Evolutionary conservation across 2,113 vertebrate genomes (phyloP).

Genomic region (human): DNA sequence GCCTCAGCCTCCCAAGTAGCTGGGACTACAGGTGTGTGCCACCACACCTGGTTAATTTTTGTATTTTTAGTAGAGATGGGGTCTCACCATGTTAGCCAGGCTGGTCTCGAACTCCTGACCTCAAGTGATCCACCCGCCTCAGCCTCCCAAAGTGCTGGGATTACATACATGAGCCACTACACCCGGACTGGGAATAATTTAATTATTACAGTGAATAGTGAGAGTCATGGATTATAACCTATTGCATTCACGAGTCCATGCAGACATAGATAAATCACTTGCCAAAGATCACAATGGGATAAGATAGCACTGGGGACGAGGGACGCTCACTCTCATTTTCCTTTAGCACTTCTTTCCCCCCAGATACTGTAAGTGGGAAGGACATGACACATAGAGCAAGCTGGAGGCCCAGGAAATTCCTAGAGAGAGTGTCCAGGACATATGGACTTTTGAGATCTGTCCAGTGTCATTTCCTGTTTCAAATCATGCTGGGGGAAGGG

Average conservation of each 20-base stretch:
- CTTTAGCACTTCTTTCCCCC: neutral
- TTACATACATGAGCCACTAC: too few relatives aligned
- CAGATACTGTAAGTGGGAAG: conserved; percentile 71
- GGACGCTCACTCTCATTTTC: neutral
- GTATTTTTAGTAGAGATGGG: too few relatives aligned
- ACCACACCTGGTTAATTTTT: too few relatives aligned
- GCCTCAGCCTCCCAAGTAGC: too few relatives aligned
- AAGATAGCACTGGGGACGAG: neutral
- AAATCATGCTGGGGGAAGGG: conserved; percentile 46
- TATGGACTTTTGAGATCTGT: conserved; percentile 67
- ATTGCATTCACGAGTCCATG: neutral
- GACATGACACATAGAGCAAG: conserved; percentile 76
- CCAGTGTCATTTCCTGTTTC: conserved; percentile 77
- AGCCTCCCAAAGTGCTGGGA: too few relatives aligned
- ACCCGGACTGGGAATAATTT: neutral
- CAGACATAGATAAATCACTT: neutral
- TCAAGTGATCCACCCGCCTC: too few relatives aligned
- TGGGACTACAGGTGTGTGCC: too few relatives aligned
- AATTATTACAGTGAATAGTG: neutral
- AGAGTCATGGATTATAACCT: neutral
- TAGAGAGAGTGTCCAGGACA: conserved; percentile 82
- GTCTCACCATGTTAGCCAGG: too few relatives aligned
- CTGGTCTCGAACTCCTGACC: too few relatives aligned
- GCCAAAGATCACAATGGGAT: neutral
- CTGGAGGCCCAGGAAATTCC: conserved; percentile 81